These are phyloP conservation scores for Limenitis camilla DNA, from an alignment of 2,888 invertebrate genomes.

Conservation along the genomic window DNA sequence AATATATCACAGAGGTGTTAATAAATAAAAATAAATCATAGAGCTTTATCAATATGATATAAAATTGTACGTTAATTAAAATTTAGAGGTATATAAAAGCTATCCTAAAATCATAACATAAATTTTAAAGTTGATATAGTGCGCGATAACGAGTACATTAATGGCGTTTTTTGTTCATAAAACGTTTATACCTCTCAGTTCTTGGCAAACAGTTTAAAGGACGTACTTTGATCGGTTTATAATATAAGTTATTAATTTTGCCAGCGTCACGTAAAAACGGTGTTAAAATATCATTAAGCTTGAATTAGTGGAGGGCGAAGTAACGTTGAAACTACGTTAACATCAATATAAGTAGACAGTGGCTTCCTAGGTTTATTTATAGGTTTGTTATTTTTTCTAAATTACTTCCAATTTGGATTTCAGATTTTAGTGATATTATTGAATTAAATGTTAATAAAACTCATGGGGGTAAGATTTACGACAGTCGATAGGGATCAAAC, in stretches of 20 bases:
- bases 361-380: too few relatives aligned
- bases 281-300: constrained; percentile 2
- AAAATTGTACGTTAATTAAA: constrained; percentile 6
- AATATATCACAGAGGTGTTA: neutral
- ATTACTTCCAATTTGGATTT: too few relatives aligned
- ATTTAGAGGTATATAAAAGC: constrained; percentile 8
- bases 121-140: constrained; percentile 15
- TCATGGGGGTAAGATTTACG: too few relatives aligned
- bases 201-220: neutral
- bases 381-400: too few relatives aligned
- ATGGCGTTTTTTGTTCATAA: constrained; percentile 8
- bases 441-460: too few relatives aligned
- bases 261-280: constrained; percentile 1
- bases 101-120: constrained; percentile 3
- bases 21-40: neutral
- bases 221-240: neutral
- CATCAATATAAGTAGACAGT: too few relatives aligned
- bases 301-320: too few relatives aligned
- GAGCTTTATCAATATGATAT: neutral
- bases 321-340: too few relatives aligned
- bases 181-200: neutral
- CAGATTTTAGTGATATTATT: too few relatives aligned
- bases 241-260: too few relatives aligned
- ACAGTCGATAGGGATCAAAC: too few relatives aligned
- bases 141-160: constrained; percentile 5